Percentiles rank a stretch among this genome's conserved stretches.
phyloP scores from a whole-genome alignment of 2,113 vertebrate genomes.

The Dasypus novemcinctus region DNA sequence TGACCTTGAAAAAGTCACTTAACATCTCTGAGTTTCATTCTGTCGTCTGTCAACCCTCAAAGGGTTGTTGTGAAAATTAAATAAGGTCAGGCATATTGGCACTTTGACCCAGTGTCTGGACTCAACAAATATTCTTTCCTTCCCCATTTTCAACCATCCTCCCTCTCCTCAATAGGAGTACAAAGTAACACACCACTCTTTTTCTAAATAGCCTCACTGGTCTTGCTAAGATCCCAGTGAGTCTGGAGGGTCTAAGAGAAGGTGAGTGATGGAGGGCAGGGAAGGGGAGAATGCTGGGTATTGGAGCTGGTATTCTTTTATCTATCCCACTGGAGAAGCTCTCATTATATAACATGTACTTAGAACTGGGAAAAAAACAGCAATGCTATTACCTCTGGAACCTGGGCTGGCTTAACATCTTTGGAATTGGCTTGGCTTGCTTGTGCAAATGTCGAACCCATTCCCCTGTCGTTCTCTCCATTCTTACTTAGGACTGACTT shows the following conservation, averaged over 20 bases:
- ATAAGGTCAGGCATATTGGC: not conserved
- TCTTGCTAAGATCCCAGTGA: not conserved
- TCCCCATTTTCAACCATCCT: not conserved
- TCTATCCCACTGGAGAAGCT: not conserved
- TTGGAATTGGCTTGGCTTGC: constrained; percentile 1
- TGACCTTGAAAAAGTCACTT: no score
- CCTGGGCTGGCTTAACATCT: not conserved
- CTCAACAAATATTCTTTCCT: not conserved
- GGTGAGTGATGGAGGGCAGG: not conserved
- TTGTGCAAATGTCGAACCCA: not conserved
- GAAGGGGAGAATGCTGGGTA: not conserved
- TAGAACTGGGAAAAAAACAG: not conserved
- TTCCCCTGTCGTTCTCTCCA: not conserved
- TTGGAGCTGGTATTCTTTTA: not conserved
- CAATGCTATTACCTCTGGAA: not conserved
- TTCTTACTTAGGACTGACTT: not conserved
- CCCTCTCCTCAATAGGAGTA: not conserved
- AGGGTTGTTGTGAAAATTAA: not conserved
- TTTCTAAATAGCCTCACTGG: not conserved
- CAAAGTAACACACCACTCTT: not conserved
- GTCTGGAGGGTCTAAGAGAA: not conserved
- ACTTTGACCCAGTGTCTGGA: not conserved
- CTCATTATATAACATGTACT: not conserved
- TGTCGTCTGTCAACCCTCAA: not conserved
- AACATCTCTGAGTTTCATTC: not conserved